Base-by-base conservation (phyloP, 2,797 vertebrate genomes). In the Crenuchus spilurus region DNA sequence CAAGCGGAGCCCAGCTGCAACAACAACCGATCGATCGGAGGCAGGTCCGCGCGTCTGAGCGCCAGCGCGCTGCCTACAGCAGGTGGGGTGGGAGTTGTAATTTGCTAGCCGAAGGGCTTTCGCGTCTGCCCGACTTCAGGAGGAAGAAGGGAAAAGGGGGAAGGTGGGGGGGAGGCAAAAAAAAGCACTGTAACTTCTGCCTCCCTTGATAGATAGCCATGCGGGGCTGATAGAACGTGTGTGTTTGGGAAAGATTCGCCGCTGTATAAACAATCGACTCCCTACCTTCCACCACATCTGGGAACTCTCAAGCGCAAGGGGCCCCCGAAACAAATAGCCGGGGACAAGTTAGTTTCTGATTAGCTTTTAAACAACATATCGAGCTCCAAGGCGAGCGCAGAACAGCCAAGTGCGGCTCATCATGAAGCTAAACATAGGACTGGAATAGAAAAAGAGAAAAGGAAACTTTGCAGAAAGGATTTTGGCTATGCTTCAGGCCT, bases 21-120 rank as follows among this genome's bases (percentile, higher is more conserved):
- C 94, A 96, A 96, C 95, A 97, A 93, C 91, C 84, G 94, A 96
- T 96, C 96, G 95, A 97, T 96, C 94, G 92, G 88, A 96, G 95
- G 93, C 91, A 96, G 94, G 96, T 95, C 95, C 93, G 93, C 92
- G 91, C 93, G 91, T 93, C 92, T 94, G 92, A 94, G 93, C 85
- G 86, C 93, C 92, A 94, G 92, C 94, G 93, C 85, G 87, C 93
- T 88, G 87, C 94, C 92, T 94, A 94, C 94, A 94, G 96, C 97
- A 99, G 97, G 97, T 98, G 97, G 94, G 95, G 86, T 87, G 90
- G 90, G 90, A 90, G 90, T 91, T 91, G 91, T 92, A 93, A 93
- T 94, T 92, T 90, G 91, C 90, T 90, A 51, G 91, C 92, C 88
- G 88, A 92, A 89, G 91, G 90, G 91, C 90, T 91, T 93, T 92